Conservation (phyloP, 2,113 vertebrate species). For the Egretta garzetta region DNA sequence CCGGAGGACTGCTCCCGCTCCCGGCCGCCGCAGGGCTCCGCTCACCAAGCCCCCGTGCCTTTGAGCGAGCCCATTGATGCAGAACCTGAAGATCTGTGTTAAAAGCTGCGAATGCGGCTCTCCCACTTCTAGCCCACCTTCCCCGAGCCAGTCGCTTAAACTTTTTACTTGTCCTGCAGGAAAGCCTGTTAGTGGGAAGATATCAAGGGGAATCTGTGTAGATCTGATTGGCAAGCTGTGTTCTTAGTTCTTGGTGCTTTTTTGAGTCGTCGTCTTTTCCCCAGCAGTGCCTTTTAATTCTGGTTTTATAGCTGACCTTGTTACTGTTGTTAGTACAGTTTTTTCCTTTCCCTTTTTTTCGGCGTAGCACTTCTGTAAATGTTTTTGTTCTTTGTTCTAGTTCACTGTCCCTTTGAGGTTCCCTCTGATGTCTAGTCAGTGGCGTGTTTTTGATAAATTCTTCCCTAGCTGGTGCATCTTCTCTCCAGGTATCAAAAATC, state of each 20-base stretch:
- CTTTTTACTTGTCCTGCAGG: conserved; percentile 69
- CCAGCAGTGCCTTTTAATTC: conserved; percentile 76
- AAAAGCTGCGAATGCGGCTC: conserved; percentile 33
- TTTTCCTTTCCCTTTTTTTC: conserved; percentile 59
- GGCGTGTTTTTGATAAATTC: conserved; percentile 75
- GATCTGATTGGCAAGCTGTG: conserved; percentile 68
- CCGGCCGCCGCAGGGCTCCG: background rate
- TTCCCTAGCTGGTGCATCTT: conserved; percentile 72
- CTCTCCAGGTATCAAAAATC: conserved; percentile 79
- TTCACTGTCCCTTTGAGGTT: conserved; percentile 77
- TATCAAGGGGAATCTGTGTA: conserved; percentile 70
- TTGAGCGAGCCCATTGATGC: background rate
- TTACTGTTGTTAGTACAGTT: conserved; percentile 72
- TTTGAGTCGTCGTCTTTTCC: conserved; percentile 67
- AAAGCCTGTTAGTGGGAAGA: conserved; percentile 70
- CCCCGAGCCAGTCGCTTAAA: conserved; percentile 53
- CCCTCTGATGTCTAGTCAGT: conserved; percentile 77
- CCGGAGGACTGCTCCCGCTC: background rate
- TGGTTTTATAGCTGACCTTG: conserved; percentile 75
- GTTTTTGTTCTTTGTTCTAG: conserved; percentile 80
- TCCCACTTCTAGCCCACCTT: conserved; percentile 48
- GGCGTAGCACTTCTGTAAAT: conserved; percentile 74
- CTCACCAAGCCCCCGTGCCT: background rate
- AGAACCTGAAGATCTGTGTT: background rate
- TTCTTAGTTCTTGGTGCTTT: conserved; percentile 69